A percentile compares a stretch with the other conserved stretches of the same genome.
phyloP scores from a whole-genome alignment of 1,140 invertebrate genomes.

The Drosophila tani region DNA sequence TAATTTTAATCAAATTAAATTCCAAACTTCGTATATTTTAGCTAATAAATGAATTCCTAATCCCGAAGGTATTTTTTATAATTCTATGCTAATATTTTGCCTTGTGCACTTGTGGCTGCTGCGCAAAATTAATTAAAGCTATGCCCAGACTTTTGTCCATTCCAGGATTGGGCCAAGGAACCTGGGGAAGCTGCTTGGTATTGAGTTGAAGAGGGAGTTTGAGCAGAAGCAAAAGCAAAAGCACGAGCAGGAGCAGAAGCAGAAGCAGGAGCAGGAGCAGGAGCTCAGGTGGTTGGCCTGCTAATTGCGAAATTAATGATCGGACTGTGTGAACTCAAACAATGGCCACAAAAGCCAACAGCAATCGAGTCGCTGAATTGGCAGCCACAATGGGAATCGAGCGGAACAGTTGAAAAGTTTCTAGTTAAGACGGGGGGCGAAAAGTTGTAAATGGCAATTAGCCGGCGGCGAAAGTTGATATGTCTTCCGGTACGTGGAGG shows the following conservation, averaged over 20 bases:
- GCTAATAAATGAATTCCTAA: background rate
- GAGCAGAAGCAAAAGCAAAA: background rate
- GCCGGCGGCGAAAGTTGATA: slow-evolving; percentile 64
- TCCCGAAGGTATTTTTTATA: background rate
- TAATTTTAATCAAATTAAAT: background rate
- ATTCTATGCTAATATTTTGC: background rate
- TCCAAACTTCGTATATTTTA: too few relatives aligned
- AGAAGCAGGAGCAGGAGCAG: background rate
- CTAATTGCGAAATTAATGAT: slow-evolving; percentile 81
- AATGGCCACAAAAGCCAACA: slow-evolving; percentile 70
- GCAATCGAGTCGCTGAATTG: slow-evolving; percentile 65
- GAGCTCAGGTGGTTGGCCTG: slow-evolving; percentile 41
- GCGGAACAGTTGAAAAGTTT: slow-evolving; percentile 64
- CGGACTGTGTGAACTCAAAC: slow-evolving; percentile 74
- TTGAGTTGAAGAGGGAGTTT: background rate
- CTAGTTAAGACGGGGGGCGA: slow-evolving; percentile 58
- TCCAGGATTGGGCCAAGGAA: background rate
- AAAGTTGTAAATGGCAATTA: slow-evolving; percentile 81
- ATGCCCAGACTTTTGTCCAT: slow-evolving; percentile 14
- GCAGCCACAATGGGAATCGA: slow-evolving; percentile 37
- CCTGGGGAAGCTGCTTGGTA: background rate
- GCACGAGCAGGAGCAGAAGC: background rate
- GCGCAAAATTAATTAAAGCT: slow-evolving; percentile 71
- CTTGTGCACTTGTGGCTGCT: slow-evolving; percentile 5
- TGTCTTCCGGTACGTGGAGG: slow-evolving; percentile 28